Evolutionary conservation across 2,888 invertebrate genomes (phyloP), one percentile per base, ranked within the genome.

Genomic region (Pandemis cinnamomeana): DNA sequence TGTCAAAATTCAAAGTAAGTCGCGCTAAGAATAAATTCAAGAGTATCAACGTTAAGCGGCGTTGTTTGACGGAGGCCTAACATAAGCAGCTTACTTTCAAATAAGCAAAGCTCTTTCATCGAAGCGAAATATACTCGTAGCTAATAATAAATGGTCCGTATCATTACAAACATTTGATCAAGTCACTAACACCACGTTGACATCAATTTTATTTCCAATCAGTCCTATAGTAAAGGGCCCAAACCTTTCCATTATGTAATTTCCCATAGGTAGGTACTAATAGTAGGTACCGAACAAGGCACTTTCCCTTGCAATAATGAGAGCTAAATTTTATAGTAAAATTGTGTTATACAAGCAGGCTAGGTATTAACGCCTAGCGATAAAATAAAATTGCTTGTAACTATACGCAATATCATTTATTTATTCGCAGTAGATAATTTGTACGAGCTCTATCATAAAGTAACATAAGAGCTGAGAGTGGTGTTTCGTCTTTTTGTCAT

Each of bases 351-450:
- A 11, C 13, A 41, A 53, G 44, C 53, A 42, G 13, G 27, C 10
- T 64, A 42, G 13, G 41, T 72, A 72, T 46, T 46, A 72, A 48
- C 58, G 53, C 7, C 63, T 46, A 13, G 64, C 42, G 73, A 64
- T 64, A 60, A 64, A 73, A 64, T 64, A 60, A 64, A 73, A 69
- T 69, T 60, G 58, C 60, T 73, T 64, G 51, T 60, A 71, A 70
- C 66, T 66, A 27, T 41, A 44, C 48, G 53, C 15, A 70, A 70
- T 66, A 61, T 60, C 60, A 66, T 69, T 70, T 66, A 73, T 70
- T 70, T 73, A 60, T 61, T 48, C 42, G 20, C 48, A 36, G 73
- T 51, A 72, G 64, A 61, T 51, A 73, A 73, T 73, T 64, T 64
- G 58, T 44, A 73, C 10, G 51, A 53, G 44, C 44, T 15, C 60